Percentiles rank a stretch among this genome's conserved stretches.
These are phyloP conservation scores for Andrena flavipes DNA, from an alignment of 2,888 invertebrate genomes.

Conservation along the genomic window DNA sequence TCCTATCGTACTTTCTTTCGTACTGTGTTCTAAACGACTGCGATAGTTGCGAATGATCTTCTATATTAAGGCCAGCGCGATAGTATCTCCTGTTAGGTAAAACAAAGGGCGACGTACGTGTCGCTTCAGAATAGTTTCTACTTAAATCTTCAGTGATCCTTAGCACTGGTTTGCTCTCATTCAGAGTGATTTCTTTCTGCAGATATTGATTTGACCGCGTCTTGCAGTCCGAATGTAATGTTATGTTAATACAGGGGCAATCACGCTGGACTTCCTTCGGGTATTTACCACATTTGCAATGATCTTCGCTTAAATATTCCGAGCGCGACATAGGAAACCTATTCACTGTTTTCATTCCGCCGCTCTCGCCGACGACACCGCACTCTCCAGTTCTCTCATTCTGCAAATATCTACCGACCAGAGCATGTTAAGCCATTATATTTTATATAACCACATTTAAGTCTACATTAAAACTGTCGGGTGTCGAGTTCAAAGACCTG, in stretches of 20 bases:
- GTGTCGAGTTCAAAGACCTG: conserved; percentile 83
- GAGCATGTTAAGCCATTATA: conserved; percentile 46
- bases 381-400: conserved; percentile 53
- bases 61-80: not conserved
- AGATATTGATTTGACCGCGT: conserved; percentile 10
- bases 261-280: conserved; percentile 12
- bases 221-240: conserved; percentile 34
- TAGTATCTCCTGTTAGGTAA: not conserved
- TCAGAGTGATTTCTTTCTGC: not conserved
- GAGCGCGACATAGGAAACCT: not conserved
- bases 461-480: conserved; percentile 82
- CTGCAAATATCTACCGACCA: conserved; percentile 69
- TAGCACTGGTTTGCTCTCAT: not conserved
- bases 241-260: conserved; percentile 48
- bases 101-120: not conserved
- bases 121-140: not conserved
- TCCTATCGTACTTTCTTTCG: not conserved
- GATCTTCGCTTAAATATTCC: not conserved
- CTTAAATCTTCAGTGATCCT: not conserved
- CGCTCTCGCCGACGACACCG: conserved; percentile 3
- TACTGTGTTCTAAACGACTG: not conserved
- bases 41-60: not conserved
- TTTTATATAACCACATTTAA: conserved; percentile 80
- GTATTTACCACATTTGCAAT: not conserved
- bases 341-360: conserved; percentile 7